Evolutionary conservation across 2,888 invertebrate genomes (phyloP).

Genomic region (Crioceris asparagi): DNA sequence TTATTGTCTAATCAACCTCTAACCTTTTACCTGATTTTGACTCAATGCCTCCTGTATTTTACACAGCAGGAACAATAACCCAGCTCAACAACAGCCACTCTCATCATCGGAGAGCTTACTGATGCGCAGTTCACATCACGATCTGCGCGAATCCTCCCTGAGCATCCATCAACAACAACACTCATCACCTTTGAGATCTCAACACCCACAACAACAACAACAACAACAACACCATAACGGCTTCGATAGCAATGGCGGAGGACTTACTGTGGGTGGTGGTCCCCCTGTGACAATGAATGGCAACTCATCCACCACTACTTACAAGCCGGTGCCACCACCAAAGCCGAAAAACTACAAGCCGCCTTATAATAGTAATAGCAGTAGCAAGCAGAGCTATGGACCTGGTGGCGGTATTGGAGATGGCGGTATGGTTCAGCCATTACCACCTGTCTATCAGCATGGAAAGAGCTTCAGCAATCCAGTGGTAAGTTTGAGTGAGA

Average conservation of each 20-base stretch:
- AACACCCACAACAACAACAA: too few relatives aligned
- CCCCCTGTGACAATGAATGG: conserved; percentile 25
- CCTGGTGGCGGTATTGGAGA: conserved; percentile 15
- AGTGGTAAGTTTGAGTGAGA: conserved; percentile 35
- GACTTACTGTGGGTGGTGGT: conserved; percentile 6
- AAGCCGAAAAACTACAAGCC: conserved; percentile 89
- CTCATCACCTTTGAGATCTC: conserved; percentile 33
- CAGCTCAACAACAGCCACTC: conserved; percentile 16
- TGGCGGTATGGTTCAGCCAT: conserved; percentile 29
- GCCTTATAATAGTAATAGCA: conserved; percentile 39
- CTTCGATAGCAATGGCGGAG: conserved; percentile 36
- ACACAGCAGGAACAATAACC: conserved; percentile 26
- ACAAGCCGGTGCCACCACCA: conserved; percentile 86
- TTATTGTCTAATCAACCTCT: too few relatives aligned
- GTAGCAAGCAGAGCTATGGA: conserved; percentile 27
- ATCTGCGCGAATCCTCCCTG: conserved; percentile 34
- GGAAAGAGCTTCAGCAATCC: conserved; percentile 39
- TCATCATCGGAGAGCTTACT: conserved; percentile 22
- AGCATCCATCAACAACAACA: conserved; percentile 35
- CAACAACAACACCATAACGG: conserved; percentile 29
- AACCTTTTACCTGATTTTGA: too few relatives aligned
- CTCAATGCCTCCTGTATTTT: too few relatives aligned
- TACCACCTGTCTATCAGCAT: conserved; percentile 35
- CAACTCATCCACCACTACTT: too few relatives aligned
- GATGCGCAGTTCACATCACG: conserved; percentile 35